phyloP scores from a whole-genome alignment of 2,888 invertebrate species.

The Hemicrepidius hirtus region DNA sequence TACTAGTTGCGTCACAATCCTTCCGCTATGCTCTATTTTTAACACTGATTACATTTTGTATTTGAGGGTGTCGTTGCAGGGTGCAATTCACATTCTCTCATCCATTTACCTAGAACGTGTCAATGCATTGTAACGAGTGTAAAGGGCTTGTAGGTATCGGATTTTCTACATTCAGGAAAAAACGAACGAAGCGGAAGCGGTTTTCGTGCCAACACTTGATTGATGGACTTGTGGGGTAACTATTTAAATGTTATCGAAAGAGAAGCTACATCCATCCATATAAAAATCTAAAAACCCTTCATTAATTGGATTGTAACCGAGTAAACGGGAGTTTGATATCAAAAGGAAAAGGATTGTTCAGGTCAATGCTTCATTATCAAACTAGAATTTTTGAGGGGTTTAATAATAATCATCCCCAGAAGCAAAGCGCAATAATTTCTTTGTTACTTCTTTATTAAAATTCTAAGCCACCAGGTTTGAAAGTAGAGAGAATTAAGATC shows the following conservation, averaged over 20 bases:
- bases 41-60: background rate
- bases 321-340: too few relatives aligned
- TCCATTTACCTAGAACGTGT: conserved; percentile 7
- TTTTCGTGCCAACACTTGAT: conserved; percentile 29
- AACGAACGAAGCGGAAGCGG: conserved; percentile 28
- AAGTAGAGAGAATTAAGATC: too few relatives aligned
- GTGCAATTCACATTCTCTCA: background rate
- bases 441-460: too few relatives aligned
- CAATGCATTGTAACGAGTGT: conserved; percentile 6
- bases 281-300: background rate
- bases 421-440: too few relatives aligned
- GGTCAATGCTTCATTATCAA: too few relatives aligned
- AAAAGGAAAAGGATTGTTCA: too few relatives aligned
- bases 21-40: background rate
- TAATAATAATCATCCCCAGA: too few relatives aligned
- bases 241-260: background rate
- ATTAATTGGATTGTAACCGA: too few relatives aligned
- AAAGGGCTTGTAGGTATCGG: background rate
- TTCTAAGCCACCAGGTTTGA: too few relatives aligned
- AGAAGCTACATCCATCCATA: background rate
- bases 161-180: conserved; percentile 14
- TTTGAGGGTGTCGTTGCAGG: background rate
- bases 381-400: too few relatives aligned
- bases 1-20: conserved; percentile 27
- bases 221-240: conserved; percentile 29